These are phyloP conservation scores for Thymallus thymallus DNA, from an alignment of 2,113 vertebrate species.

Conservation along the genomic window DNA sequence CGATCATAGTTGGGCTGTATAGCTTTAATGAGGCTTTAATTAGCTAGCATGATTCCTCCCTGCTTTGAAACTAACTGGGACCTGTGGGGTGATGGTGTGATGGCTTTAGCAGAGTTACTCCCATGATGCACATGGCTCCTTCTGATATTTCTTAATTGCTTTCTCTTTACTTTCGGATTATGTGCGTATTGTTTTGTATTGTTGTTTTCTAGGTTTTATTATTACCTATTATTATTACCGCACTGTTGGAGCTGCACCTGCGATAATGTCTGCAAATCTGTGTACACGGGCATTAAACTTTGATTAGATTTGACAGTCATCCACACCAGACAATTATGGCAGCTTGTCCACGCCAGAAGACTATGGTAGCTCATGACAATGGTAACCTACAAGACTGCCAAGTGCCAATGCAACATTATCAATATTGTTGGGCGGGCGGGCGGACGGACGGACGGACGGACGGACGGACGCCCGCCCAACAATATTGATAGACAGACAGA, in stretches of 20 bases:
- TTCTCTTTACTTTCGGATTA: too few species aligned
- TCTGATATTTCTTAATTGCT: too few species aligned
- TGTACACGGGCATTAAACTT: slow-evolving; percentile 31
- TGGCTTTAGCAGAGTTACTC: slow-evolving; percentile 26
- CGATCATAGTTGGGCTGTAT: slow-evolving; percentile 48
- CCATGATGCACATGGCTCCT: neutral
- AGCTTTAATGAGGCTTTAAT: slow-evolving; percentile 70
- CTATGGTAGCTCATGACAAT: slow-evolving; percentile 50
- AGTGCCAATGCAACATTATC: neutral
- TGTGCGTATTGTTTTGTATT: too few species aligned
- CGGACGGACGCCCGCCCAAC: too few species aligned
- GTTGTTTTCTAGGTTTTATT: too few species aligned
- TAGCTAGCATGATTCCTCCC: slow-evolving; percentile 64
- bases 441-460: too few species aligned
- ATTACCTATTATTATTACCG: too few species aligned
- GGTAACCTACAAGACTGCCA: neutral
- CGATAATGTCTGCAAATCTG: slow-evolving; percentile 56
- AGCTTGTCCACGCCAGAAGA: neutral
- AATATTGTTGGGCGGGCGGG: too few species aligned
- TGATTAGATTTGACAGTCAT: slow-evolving; percentile 60
- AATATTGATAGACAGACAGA: too few species aligned
- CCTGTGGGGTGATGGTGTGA: neutral
- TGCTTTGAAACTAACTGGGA: slow-evolving; percentile 46
- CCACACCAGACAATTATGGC: too few species aligned
- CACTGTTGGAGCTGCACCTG: too few species aligned